A percentile compares a stretch with the other conserved stretches of the same genome.
phyloP scores from a whole-genome alignment of 2,113 vertebrate species.

The Muscicapa adusta region DNA sequence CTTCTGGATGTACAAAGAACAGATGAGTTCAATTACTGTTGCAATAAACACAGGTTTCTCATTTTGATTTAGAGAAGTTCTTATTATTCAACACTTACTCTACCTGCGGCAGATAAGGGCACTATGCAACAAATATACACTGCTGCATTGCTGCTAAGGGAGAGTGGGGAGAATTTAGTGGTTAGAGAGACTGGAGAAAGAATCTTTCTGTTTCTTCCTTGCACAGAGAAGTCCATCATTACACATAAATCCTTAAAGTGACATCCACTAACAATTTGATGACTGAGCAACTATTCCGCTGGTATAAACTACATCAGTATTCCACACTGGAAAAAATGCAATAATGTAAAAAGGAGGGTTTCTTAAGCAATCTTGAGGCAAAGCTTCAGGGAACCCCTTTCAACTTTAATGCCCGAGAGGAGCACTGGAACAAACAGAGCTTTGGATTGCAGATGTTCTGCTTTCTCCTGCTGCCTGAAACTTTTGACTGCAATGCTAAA shows the following conservation, averaged over 20 bases:
- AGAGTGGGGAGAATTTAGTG: rapidly evolving
- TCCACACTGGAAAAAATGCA: not conserved
- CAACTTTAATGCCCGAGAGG: not conserved
- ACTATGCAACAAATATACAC: not conserved
- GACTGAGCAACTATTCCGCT: not conserved
- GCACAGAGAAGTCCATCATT: not conserved
- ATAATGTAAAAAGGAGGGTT: not conserved
- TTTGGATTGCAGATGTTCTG: not conserved
- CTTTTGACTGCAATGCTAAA: not conserved
- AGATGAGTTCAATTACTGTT: not conserved
- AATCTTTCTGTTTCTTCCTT: not conserved
- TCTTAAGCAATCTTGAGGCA: not conserved
- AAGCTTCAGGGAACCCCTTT: not conserved
- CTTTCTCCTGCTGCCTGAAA: not conserved
- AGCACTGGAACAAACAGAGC: not conserved
- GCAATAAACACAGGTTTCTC: not conserved
- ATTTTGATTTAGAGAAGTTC: not conserved
- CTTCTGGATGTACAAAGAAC: not conserved
- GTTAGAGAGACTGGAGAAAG: not conserved
- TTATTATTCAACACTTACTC: not conserved
- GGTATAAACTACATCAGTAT: not conserved
- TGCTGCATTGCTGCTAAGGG: not conserved
- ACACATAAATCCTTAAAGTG: not conserved
- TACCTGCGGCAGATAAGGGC: not conserved
- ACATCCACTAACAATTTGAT: not conserved